Evolutionary conservation across 2,888 invertebrate genomes (phyloP), one percentile per base, ranked within the genome.

Genomic region (Aspidiotus rigidus): DNA sequence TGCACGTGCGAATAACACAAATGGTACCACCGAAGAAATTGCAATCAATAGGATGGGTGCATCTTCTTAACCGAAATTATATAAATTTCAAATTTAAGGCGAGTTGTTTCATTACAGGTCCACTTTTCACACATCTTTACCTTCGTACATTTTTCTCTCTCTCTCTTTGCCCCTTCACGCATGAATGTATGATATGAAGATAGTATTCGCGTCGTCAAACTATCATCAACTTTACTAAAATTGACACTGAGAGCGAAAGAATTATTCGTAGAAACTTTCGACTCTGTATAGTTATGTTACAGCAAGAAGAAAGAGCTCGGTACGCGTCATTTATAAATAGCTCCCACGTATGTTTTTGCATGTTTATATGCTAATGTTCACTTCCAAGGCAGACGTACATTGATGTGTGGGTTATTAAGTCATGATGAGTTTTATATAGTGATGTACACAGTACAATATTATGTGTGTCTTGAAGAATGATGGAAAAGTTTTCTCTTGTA

Each of bases 321-420:
- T 44, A 40, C 40, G 59, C 66, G 59, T 59, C 67, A 67, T 67
- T 67, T 67, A 67, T 67, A 67, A 67, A 67, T 60, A 60, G 67
- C 67, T 67, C 67, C 60, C 67, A 67, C 67, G 59, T 67, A 59
- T 49, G 60, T 60, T 67, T n/a, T 56, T 64, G 64, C 64, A 64
- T 64, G 64, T 64, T 64, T 54, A 64, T 64, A 55, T 64, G 64
- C 64, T 64, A 64, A 64, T 64, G 64, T 64, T 55, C 55, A 54
- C 55, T 41, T 28, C 39, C 40, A 54, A 56, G 54, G 56, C 64
- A 54, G 64, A 64, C 64, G 56, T 64, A 55, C 56, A 55, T 49
- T 64, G 64, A 56, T 64, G 64, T 64, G 64, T 64, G 64, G 64
- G 64, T 64, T 64, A 64, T 63, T 54, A 64, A 64, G 55, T 64